Percentiles rank a stretch among this genome's conserved stretches.
Evolutionary conservation across 1,140 invertebrate genomes (phyloP).

Genomic region (Coenobita brevimanus): DNA sequence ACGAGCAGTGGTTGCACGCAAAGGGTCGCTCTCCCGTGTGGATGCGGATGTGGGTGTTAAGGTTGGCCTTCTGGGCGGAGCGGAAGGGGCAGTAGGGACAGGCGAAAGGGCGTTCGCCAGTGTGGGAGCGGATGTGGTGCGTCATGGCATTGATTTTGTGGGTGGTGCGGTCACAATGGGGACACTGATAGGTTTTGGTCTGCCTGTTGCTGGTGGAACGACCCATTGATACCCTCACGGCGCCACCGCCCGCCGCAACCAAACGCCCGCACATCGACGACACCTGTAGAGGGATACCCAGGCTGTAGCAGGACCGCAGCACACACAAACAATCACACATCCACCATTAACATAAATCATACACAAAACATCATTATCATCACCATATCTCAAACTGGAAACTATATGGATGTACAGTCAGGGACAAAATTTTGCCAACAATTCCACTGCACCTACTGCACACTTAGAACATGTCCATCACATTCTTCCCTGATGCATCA

Average conservation of each 20-base stretch:
- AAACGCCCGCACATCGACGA: not conserved
- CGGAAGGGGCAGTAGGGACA: conserved; percentile 48
- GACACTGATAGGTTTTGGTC: conserved; percentile 37
- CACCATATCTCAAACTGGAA: no score
- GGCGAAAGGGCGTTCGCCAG: conserved; percentile 42
- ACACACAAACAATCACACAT: not conserved
- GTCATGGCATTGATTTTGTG: conserved; percentile 31
- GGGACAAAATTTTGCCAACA: no score
- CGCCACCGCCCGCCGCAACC: conserved; percentile 11
- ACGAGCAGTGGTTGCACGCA: conserved; percentile 40
- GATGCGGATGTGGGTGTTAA: conserved; percentile 34
- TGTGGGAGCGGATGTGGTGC: conserved; percentile 49
- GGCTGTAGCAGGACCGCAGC: not conserved
- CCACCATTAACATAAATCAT: not conserved
- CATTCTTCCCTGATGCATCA: no score
- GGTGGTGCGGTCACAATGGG: conserved; percentile 42
- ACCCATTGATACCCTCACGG: not conserved
- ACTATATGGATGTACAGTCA: no score
- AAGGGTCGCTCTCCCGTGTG: conserved; percentile 47
- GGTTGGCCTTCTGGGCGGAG: conserved; percentile 31
- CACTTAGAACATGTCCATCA: no score
- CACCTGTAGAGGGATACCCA: conserved; percentile 55
- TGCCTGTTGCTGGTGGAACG: conserved; percentile 27
- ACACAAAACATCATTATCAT: no score
- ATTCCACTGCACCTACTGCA: no score